These are phyloP conservation scores for Diloba caeruleocephala DNA, from an alignment of 2,888 invertebrate species.

Conservation along the genomic window DNA sequence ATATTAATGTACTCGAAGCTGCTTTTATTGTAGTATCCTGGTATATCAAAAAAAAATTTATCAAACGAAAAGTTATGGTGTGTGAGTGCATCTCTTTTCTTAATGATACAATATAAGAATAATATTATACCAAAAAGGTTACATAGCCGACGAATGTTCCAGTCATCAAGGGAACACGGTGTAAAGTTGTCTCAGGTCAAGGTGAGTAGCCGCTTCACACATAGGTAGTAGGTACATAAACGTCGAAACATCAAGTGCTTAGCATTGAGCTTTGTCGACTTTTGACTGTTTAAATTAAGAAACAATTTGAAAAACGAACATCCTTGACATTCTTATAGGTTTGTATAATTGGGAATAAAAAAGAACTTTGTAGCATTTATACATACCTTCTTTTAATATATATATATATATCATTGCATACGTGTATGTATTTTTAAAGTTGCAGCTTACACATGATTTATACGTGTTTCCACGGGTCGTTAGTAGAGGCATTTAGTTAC, in stretches of 20 bases:
- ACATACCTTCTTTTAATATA: no score
- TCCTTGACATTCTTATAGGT: conserved; percentile 32
- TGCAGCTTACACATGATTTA: no score
- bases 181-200: conserved; percentile 47
- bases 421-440: no score
- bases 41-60: no score
- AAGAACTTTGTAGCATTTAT: background rate
- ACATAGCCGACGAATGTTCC: conserved; percentile 24
- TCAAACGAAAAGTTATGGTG: no score
- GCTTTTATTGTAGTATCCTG: no score
- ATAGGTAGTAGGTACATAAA: conserved; percentile 28
- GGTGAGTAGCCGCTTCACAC: conserved; percentile 46
- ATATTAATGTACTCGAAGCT: no score
- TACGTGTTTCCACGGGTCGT: no score
- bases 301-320: conserved; percentile 30
- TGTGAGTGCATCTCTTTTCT: background rate
- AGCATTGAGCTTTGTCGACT: conserved; percentile 47
- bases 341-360: conserved; percentile 2
- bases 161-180: conserved; percentile 45
- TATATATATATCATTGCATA: no score
- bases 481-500: no score
- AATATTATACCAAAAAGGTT: conserved; percentile 37
- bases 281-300: conserved; percentile 35
- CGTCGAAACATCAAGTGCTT: conserved; percentile 28
- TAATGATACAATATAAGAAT: conserved; percentile 16